Percentiles rank a stretch among this genome's conserved stretches.
phyloP scores from a whole-genome alignment of 2,888 invertebrate genomes.

The Polyommatus iphigenia region DNA sequence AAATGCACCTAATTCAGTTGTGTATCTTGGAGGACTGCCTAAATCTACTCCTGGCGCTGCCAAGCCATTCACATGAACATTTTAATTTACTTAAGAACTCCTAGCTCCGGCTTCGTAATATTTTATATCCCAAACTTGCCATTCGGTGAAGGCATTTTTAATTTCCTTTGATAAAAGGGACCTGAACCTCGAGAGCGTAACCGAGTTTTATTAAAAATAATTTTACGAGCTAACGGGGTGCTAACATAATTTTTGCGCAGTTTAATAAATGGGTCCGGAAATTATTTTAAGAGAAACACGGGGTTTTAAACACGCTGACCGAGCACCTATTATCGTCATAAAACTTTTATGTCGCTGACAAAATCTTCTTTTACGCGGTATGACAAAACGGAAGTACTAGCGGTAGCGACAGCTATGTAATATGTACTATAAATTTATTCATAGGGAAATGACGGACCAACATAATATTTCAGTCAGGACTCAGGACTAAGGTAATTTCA shows the following conservation, averaged over 20 bases:
- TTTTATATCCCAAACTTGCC: constrained; percentile 19
- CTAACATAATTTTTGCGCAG: constrained; percentile 21
- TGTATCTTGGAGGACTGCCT: constrained; percentile 23
- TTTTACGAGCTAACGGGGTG: constrained; percentile 19
- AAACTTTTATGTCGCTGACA: constrained; percentile 1
- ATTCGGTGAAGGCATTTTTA: constrained; percentile 26
- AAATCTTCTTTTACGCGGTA: not conserved
- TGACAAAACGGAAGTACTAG: not conserved
- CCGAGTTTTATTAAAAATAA: constrained; percentile 25
- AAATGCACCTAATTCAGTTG: constrained; percentile 25
- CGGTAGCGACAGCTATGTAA: not conserved
- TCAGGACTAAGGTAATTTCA: no score
- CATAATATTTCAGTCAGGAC: no score
- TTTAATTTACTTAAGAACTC: constrained; percentile 29
- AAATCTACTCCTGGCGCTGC: constrained; percentile 5
- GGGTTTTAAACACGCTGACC: not conserved
- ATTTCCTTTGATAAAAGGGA: constrained; percentile 23
- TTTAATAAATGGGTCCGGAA: not conserved
- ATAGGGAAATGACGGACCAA: no score
- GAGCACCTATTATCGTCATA: not conserved
- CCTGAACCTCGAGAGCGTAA: constrained; percentile 14
- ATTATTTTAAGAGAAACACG: constrained; percentile 10
- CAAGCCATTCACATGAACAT: constrained; percentile 25
- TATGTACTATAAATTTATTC: no score
- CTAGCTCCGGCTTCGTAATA: constrained; percentile 14